phyloP scores from a whole-genome alignment of 2,888 invertebrate genomes.

The Noctua pronuba region DNA sequence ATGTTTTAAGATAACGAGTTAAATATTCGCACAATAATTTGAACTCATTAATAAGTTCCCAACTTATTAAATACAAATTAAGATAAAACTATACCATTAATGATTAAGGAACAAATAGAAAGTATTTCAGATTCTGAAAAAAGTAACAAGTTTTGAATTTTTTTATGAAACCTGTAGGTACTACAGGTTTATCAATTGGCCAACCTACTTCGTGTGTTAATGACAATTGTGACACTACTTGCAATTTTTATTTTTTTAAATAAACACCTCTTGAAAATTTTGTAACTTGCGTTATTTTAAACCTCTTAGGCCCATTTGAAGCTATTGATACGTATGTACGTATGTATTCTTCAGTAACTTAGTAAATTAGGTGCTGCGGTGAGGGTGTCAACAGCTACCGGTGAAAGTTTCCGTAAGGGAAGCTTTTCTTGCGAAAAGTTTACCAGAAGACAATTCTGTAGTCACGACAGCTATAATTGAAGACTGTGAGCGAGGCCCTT shows the following conservation, averaged over 20 bases:
- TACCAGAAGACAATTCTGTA: conserved; percentile 39
- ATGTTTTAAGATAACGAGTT: conserved; percentile 52
- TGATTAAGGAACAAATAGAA: neutral
- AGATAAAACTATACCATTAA: neutral
- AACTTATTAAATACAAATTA: neutral
- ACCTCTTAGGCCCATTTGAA: neutral
- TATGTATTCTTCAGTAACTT: neutral
- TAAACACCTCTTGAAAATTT: neutral
- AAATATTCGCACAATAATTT: conserved; percentile 13
- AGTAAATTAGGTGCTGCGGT: neutral
- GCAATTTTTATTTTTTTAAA: neutral
- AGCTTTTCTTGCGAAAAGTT: conserved; percentile 17
- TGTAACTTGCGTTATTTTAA: neutral
- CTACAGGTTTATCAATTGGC: neutral
- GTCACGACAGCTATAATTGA: conserved; percentile 66
- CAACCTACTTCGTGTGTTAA: neutral
- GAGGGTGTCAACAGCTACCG: neutral
- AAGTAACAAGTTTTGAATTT: neutral
- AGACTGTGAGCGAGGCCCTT: conserved; percentile 67
- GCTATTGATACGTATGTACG: neutral
- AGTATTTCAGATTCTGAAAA: neutral
- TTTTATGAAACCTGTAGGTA: neutral
- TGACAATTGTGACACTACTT: neutral
- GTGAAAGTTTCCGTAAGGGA: conserved; percentile 16
- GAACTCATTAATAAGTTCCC: neutral